Base-by-base conservation (phyloP, 2,888 invertebrate species). In the Andrena marginata region DNA sequence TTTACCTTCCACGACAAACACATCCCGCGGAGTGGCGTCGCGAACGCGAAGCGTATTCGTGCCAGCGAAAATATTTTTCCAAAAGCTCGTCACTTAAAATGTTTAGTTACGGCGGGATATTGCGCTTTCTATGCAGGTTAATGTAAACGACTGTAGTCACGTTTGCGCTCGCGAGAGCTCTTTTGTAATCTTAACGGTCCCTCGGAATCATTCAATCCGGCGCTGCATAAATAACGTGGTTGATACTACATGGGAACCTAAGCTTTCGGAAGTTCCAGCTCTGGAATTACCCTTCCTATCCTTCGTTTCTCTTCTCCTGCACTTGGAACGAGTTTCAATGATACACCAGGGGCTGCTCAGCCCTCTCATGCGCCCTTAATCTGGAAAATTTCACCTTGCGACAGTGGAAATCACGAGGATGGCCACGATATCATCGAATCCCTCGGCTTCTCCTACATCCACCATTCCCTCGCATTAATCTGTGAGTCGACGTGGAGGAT, bases 171-270 rank as follows among this genome's bases (percentile, higher is more conserved):
- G 23, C 63, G n/a, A 4, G n/a, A 7, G n/a, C 13, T 20, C 35
- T 48, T 42, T 69, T 69, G 63, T 69, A 56, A 64, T 65, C 76
- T 70, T 70, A 64, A 75, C 65, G 33, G 10, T 23, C 2, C 51
- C n/a, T 29, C 13, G 33, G 77, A 80, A 84, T 84, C 77, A 63
- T 77, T 85, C 65, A 71, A 84, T 84, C 71, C 73, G 69, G 2
- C 71, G 26, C 51, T 70, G 81, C 64, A 71, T 80, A 79, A 84
- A 84, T 82, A 77, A 83, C 76, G 78, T 72, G 81, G 85, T 71
- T 79, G 69, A 87, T 85, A 85, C 75, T 87, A 85, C 85, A 87
- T 77, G 81, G 87, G 79, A 82, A 83, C 83, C 83, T 71, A 74
- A 42, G 79, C 83, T 85, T 81, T 60, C 83, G 81, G 76, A 85